Percentiles rank a stretch among this genome's conserved stretches.
These are phyloP conservation scores for Drosophila pectinifera DNA, from an alignment of 1,140 invertebrate species.

Conservation along the genomic window DNA sequence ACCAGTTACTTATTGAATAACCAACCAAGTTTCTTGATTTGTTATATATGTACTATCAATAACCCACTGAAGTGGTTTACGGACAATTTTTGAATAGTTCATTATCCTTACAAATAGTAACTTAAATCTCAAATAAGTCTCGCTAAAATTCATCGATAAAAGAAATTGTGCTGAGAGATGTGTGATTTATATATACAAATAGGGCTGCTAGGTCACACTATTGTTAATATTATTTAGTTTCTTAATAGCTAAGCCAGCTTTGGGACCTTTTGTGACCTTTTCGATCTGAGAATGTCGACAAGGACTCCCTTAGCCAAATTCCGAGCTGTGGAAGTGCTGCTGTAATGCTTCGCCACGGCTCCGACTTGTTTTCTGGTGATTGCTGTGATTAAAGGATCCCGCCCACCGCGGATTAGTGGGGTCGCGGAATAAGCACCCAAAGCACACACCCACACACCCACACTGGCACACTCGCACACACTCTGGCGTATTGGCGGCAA, in stretches of 20 bases:
- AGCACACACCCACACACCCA: conserved; percentile 25
- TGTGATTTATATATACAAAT: no score
- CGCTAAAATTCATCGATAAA: no score
- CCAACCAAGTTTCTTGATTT: neutral
- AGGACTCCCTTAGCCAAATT: neutral
- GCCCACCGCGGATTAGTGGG: conserved; percentile 26
- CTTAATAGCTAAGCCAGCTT: no score
- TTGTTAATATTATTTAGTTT: no score
- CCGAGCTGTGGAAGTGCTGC: neutral
- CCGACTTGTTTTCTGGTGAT: conserved; percentile 18
- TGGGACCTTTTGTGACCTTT: neutral
- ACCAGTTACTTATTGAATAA: neutral
- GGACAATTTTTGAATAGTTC: no score
- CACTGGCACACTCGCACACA: conserved; percentile 3
- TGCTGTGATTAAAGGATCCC: conserved; percentile 45
- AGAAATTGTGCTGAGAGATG: no score
- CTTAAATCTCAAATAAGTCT: no score
- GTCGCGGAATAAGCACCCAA: conserved; percentile 23
- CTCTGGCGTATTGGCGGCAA: conserved; percentile 49
- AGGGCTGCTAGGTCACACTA: no score
- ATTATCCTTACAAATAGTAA: no score
- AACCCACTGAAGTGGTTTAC: no score
- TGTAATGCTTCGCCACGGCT: neutral
- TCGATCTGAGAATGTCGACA: neutral
- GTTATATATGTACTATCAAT: neutral